These are phyloP conservation scores for Bryconaethiops microstoma DNA, from an alignment of 2,797 vertebrate genomes.

Conservation along the genomic window DNA sequence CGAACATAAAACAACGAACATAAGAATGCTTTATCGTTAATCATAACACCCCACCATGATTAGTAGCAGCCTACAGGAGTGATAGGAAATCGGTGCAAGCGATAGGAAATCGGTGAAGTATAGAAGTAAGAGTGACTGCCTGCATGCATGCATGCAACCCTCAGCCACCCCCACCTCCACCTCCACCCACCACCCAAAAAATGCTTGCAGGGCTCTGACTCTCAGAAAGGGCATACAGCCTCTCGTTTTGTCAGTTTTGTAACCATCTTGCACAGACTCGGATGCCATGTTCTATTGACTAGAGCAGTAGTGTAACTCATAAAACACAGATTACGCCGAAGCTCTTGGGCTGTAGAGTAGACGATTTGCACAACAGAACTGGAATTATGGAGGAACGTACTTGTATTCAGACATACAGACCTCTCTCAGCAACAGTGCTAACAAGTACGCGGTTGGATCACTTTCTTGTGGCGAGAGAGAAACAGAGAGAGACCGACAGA, in stretches of 20 bases:
- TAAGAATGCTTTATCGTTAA: not conserved
- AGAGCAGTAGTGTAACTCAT: not conserved
- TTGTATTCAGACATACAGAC: not conserved
- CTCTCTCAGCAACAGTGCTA: not conserved
- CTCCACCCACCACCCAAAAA: not conserved
- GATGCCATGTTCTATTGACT: not conserved
- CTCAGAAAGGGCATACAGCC: conserved; percentile 73
- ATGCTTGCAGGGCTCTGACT: conserved; percentile 75
- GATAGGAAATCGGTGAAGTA: not conserved
- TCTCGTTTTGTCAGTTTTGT: conserved; percentile 3
- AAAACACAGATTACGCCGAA: too few relatives aligned
- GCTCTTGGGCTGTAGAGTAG: not conserved
- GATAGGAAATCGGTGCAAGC: too few relatives aligned
- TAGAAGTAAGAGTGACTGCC: not conserved
- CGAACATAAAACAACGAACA: too few relatives aligned
- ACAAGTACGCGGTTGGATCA: not conserved
- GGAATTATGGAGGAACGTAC: not conserved
- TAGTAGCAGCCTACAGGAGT: not conserved
- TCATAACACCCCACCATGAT: not conserved
- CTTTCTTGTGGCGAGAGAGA: not conserved
- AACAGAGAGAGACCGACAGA: not conserved
- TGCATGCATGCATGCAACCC: not conserved
- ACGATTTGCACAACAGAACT: not conserved
- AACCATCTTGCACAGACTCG: conserved; percentile 3
- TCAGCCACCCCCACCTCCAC: not conserved